Evolutionary conservation across 2,888 invertebrate species (phyloP).

Genomic region (Drosophila lacicola): DNA sequence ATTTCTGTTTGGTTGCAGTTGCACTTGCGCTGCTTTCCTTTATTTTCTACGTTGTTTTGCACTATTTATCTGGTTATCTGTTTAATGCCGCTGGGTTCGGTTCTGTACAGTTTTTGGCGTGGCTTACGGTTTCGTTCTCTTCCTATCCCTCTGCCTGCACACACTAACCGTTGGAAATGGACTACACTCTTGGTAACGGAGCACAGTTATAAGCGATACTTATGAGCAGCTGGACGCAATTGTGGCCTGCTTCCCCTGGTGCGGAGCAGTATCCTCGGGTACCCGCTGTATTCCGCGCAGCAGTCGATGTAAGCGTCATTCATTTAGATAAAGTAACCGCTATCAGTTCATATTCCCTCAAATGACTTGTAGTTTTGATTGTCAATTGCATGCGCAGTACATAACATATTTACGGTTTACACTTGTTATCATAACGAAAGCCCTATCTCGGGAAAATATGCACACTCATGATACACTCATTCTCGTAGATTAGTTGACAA

Average conservation of each 20-base stretch:
- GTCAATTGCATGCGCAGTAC: slow-evolving; percentile 26
- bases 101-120: slow-evolving; percentile 58
- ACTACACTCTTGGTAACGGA: slow-evolving; percentile 36
- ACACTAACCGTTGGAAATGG: slow-evolving; percentile 51
- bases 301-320: slow-evolving; percentile 87
- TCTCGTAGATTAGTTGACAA: neutral
- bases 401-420: slow-evolving; percentile 16
- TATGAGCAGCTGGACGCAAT: slow-evolving; percentile 91
- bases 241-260: slow-evolving; percentile 92
- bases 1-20: slow-evolving; percentile 38
- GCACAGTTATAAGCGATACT: slow-evolving; percentile 87
- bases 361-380: slow-evolving; percentile 2
- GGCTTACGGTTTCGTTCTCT: slow-evolving; percentile 71
- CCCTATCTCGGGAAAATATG: slow-evolving; percentile 8
- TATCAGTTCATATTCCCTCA: neutral
- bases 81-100: slow-evolving; percentile 39
- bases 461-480: slow-evolving; percentile 1
- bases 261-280: slow-evolving; percentile 87
- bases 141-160: slow-evolving; percentile 59
- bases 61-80: slow-evolving; percentile 51
- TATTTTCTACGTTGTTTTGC: slow-evolving; percentile 43
- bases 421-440: slow-evolving; percentile 19
- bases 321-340: slow-evolving; percentile 10
- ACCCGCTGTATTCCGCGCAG: slow-evolving; percentile 88
- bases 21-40: slow-evolving; percentile 25